Base-by-base conservation (phyloP, 2,113 vertebrate genomes). In the Ochotona curzoniae region DNA sequence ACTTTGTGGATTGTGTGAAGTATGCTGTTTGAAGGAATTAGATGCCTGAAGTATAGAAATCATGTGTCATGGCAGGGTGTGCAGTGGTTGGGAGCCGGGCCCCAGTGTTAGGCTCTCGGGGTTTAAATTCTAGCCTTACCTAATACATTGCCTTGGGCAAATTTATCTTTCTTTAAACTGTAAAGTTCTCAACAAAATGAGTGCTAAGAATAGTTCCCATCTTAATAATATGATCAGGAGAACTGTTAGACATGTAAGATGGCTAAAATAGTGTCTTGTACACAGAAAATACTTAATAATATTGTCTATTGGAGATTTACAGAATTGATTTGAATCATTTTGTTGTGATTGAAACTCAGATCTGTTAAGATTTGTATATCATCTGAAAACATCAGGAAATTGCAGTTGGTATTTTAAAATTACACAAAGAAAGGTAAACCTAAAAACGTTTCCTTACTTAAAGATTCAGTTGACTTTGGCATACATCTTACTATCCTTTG, bases 151-250 rank as follows among this genome's bases (percentile, higher is more conserved):
- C 49, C 28, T 38, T 32, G 93, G 74, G 32, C 66, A 76, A 73
- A 18, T 49, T 74, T 28, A 12, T 73, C 44, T 91, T 89, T 71
- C 69, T 87, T 60, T 49, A 69, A n/a, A n/a, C 54, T 6, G 49
- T 74, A 64, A 32, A 93, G 93, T 96, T 89, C 32, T 96, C 23
- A 87, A 57, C 74, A 93, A 90, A 75, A 70, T 32, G 38, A 63
- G 71, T 12, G 61, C 69, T 51, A 51, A 92, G 67, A 89, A n/a
- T 51, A 44, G 32, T 82, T 74, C 63, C 60, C 79, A 85, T 67
- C 47, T 87, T 82, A 51, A 57, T 7, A 79, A 25, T n/a, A 21
- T 63, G 64, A 18, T 63, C 23, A 64, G 60, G 64, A 91, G 49
- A 35, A 76, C 70, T 75, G 30, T 61, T 47, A 85, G 71, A n/a